Evolutionary conservation across 2,888 invertebrate species (phyloP), one percentile per base, ranked within the genome.

Genomic region (Eudemis profundana): DNA sequence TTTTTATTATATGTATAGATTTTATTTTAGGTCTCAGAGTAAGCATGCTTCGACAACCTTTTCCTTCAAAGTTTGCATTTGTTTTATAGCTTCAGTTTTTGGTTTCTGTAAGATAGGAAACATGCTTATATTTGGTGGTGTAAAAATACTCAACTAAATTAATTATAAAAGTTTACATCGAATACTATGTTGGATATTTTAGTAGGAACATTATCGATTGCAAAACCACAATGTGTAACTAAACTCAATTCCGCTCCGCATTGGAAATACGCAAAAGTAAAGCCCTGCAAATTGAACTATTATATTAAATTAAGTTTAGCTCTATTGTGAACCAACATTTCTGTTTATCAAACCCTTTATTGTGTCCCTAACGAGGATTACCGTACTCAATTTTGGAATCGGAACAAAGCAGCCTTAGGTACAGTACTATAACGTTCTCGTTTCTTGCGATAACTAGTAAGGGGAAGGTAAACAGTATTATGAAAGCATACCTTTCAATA

Each of bases 391-490:
- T 29, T 40, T 47, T 29, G 40, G 33, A 57, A 50, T 5, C 8
- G 8, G 10, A 50, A 44, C 57, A 60, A 60, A 60, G 38, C 65
- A 47, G 47, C 51, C 46, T 29, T 46, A 14, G 36, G 5, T 64
- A 50, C n/a, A 19, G 17, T 27, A 14, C 33, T 59, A 53, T 59
- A 51, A 44, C 7, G 53, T 46, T 17, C 50, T 19, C 49, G 42
- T 47, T 51, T 47, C 60, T 60, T 46, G 38, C 40, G 42, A 59
- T 64, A 65, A 53, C 65, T 65, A 65, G 60, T 60, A 38, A 23
- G 40, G 53, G 59, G 59, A 60, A 59, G 60, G 59, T 29, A 65
- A 65, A 65, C 65, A 65, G 21, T 40, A 53, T 53, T 21, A 47
- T 51, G n/a, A 65, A 60, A 29, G 29, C 46, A 19, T 44, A 38